Evolutionary conservation across 2,888 invertebrate species (phyloP), one percentile per base, ranked within the genome.

Genomic region (Poecilobothrus nobilitatus): DNA sequence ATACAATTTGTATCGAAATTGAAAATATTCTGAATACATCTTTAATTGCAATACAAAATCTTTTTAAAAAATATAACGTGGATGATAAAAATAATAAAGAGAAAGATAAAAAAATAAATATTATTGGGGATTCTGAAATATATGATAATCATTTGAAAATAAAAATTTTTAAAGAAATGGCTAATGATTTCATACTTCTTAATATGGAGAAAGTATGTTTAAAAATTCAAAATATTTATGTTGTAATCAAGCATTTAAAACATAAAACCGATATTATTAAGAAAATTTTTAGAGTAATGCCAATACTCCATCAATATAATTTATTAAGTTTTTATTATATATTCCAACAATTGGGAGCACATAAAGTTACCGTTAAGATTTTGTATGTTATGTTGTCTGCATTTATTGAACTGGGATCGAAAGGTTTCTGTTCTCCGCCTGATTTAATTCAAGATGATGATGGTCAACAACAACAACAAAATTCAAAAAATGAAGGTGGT

Each of bases 361-460:
- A 94, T 76, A 87, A 94, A 74, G 85, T 91, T 0, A 88, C 90
- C 0, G 89, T 90, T 73, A 96, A 96, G 83, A 88, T 96, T 83
- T 83, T 91, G 9, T 91, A 92, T 0, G 86, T 94, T 5, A 84
- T 97, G 69, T 80, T 95, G 68, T 91, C 89, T 71, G 88, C 95
- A 18, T 97, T 97, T 79, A 87, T 91, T 0, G 92, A 95, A 74
- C 84, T 97, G 41, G 88, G 90, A 18, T 84, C 86, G 63, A 92
- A 91, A 85, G 98, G 99, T 20, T 98, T 98, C 82, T 97, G 97
- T 78, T 87, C 94, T 66, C 96, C 97, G 0, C 88, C 91, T 5
- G 96, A 95, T 76, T 83, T 91, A 34, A 87, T 92, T 75, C 89
- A 88, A 75, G 91, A 91, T 61, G 89, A 89, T 72, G 87, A 88